Conservation (phyloP, 1,140 invertebrate species). For the Trichomalopsis sarcophagae region DNA sequence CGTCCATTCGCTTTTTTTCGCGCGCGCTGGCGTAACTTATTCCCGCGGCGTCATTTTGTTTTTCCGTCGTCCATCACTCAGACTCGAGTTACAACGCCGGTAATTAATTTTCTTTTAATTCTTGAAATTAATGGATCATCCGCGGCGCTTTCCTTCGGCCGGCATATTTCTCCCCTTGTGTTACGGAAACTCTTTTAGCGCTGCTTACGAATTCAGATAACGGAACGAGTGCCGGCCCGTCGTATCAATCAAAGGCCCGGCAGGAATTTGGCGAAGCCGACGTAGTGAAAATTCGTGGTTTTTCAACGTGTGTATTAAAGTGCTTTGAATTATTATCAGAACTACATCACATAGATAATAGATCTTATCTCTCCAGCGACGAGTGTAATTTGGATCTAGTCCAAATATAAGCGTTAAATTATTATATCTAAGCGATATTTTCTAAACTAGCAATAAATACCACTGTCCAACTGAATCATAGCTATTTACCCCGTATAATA, state of each 20-base stretch:
- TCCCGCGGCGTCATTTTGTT: slow-evolving; percentile 35
- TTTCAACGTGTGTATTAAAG: too few species aligned
- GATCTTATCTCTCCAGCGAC: background rate
- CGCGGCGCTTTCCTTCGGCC: background rate
- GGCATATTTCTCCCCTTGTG: background rate
- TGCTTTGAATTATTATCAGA: background rate
- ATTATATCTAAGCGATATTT: background rate
- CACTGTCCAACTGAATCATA: too few species aligned
- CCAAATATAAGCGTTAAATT: background rate
- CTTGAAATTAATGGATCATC: slow-evolving; percentile 58
- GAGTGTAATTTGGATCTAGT: background rate
- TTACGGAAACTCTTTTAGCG: background rate
- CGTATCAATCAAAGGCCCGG: background rate
- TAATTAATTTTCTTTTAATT: slow-evolving; percentile 64
- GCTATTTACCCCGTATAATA: too few species aligned
- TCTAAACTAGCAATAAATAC: background rate
- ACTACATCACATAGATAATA: background rate
- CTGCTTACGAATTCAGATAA: background rate
- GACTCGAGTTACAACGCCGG: slow-evolving; percentile 41
- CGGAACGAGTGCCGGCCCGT: background rate
- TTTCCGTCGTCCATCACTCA: slow-evolving; percentile 61
- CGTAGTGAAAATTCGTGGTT: too few species aligned
- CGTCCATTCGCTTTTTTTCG: background rate
- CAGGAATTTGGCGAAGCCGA: too few species aligned
- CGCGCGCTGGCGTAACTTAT: background rate